Conservation (phyloP, 2,888 invertebrate species). For the Eupithecia vulgata region DNA sequence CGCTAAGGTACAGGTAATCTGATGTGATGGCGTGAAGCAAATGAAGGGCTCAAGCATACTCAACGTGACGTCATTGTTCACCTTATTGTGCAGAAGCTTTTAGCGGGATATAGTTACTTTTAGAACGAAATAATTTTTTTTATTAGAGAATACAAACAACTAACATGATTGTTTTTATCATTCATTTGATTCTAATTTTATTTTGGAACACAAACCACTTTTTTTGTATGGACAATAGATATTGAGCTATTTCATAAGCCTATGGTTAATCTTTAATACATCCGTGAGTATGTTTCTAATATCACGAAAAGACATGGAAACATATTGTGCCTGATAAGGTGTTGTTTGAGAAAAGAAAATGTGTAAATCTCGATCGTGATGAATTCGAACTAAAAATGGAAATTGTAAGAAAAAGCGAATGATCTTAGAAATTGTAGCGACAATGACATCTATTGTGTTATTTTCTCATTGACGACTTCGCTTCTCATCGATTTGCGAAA, state of each 20-base stretch:
- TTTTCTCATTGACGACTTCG: constrained; percentile 35
- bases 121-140: no score
- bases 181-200: no score
- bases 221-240: background rate
- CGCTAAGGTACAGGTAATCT: constrained; percentile 17
- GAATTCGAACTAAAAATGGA: constrained; percentile 12
- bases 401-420: constrained; percentile 15
- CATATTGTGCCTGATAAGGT: constrained; percentile 2
- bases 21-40: background rate
- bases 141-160: no score
- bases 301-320: background rate
- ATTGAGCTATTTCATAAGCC: background rate
- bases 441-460: constrained; percentile 31
- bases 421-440: constrained; percentile 22
- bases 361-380: background rate
- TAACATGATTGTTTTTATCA: no score
- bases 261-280: background rate
- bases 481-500: constrained; percentile 44
- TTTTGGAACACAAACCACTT: no score
- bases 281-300: background rate
- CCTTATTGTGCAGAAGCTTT: no score
- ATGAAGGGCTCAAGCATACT: background rate
- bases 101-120: no score
- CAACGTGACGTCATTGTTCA: no score
- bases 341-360: constrained; percentile 3